Base-by-base conservation (phyloP, 2,113 vertebrate species). In the Bubalus kerabau region DNA sequence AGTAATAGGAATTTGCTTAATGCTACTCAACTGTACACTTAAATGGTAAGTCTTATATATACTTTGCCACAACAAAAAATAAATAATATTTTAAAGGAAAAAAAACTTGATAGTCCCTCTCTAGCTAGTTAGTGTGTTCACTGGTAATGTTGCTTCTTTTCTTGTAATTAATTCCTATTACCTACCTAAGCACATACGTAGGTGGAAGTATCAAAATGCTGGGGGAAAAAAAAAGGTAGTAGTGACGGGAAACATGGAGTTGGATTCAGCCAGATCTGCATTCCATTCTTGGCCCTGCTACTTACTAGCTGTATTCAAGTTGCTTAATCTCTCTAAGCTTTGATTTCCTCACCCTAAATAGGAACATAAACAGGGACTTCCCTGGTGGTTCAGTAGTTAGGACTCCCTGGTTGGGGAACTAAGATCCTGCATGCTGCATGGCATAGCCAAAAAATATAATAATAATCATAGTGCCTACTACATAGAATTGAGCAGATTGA, bases 121-220 rank as follows among this genome's bases (percentile, higher is more conserved):
- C 30, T 48, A 90, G 36, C 32, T 93, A 23, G 86, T 94, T 81
- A 85, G 57, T 15, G n/a, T 71, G 16, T 95, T 86, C 36, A 50
- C 26, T 82, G 60, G 78, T 91, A 97, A 82, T 92, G 48, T 78
- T 96, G 92, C 81, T 90, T 56, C 43, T 74, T 82, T 74, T 85
- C 90, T 86, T 94, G 24, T 67, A 85, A 87, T 86, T 89, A 32
- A 46, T 76, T 87, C 40, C 50, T 80, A 1, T 88, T 96, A 14
- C n/a, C 54, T 74, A 76, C 46, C 7, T 54, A 82, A 83, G 60
- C 24, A 90, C 19, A 28, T 64, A 74, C 94, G 17, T 64, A 96
- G 85, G 60, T 90, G 12, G 82, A 93, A 54, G 90, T 62, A 94
- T 74, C 40, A 92, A 78, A 90, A 78, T 90, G 46, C 43, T 10